A percentile compares a stretch with the other conserved stretches of the same genome.
These are phyloP conservation scores for Poecilia wingei DNA, from an alignment of 2,797 vertebrate genomes.

Conservation along the genomic window DNA sequence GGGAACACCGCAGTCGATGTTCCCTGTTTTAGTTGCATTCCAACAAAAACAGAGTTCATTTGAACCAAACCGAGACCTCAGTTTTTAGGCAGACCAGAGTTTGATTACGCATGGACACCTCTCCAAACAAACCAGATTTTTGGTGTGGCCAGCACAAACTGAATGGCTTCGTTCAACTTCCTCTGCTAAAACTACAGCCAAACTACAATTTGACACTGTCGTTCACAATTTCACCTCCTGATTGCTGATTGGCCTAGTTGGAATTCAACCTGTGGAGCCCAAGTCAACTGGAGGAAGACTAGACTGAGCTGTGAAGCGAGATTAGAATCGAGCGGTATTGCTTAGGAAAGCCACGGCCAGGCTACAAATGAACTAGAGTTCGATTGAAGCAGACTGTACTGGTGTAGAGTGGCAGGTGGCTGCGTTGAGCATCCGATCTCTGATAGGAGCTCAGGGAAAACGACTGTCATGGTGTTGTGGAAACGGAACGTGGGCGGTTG, in stretches of 20 bases:
- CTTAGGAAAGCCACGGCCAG: too few species aligned
- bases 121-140: background rate
- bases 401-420: slow-evolving; percentile 21
- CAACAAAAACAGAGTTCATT: background rate
- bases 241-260: too few species aligned
- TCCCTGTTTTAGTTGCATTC: background rate
- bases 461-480: slow-evolving; percentile 32
- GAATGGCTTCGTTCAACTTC: too few species aligned
- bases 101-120: too few species aligned
- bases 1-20: too few species aligned
- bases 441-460: slow-evolving; percentile 54
- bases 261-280: too few species aligned
- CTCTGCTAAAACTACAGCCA: too few species aligned
- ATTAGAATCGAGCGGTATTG: too few species aligned
- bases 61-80: background rate
- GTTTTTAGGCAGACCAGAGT: background rate
- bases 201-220: too few species aligned
- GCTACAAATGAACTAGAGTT: background rate
- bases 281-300: too few species aligned
- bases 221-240: too few species aligned
- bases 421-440: slow-evolving; percentile 24
- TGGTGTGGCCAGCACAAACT: background rate
- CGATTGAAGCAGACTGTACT: background rate
- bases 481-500: background rate
- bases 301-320: too few species aligned